These are phyloP conservation scores for Neosilurus mollespiculum DNA, from an alignment of 2,797 vertebrate species.

Conservation along the genomic window DNA sequence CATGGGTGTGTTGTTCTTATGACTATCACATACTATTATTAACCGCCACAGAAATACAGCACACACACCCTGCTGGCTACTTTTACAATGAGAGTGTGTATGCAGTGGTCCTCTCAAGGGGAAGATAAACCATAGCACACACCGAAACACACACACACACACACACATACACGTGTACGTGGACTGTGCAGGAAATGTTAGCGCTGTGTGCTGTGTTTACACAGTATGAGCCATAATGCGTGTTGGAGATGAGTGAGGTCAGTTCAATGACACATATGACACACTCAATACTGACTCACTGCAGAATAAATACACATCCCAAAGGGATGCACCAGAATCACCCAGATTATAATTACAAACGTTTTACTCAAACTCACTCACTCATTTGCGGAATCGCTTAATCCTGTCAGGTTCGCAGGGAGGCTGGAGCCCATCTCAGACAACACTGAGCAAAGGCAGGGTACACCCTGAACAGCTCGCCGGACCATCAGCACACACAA, in stretches of 20 bases:
- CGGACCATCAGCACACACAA: too few species aligned
- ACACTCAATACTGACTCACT: slow-evolving; percentile 38
- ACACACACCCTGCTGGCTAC: slow-evolving; percentile 33
- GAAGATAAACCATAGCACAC: not conserved
- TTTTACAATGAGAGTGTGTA: slow-evolving; percentile 43
- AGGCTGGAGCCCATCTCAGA: too few species aligned
- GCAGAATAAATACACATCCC: not conserved
- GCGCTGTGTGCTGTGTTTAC: slow-evolving; percentile 23
- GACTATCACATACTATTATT: slow-evolving; percentile 47
- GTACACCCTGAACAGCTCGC: too few species aligned
- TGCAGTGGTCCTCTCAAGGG: not conserved
- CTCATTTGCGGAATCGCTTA: too few species aligned
- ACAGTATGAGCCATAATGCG: slow-evolving; percentile 29
- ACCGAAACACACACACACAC: slow-evolving; percentile 1
- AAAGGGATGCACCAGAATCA: not conserved
- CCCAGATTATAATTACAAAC: not conserved
- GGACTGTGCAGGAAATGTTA: slow-evolving; percentile 40
- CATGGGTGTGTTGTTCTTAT: slow-evolving; percentile 40
- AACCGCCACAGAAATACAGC: slow-evolving; percentile 25
- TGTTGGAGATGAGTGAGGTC: slow-evolving; percentile 29
- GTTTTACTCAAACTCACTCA: not conserved
- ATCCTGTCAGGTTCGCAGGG: too few species aligned
- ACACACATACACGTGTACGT: slow-evolving; percentile 15
- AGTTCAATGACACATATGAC: slow-evolving; percentile 36
- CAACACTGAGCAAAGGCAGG: too few species aligned